These are phyloP conservation scores for Neuroterus valhalla DNA, from an alignment of 1,140 invertebrate species.

Conservation along the genomic window DNA sequence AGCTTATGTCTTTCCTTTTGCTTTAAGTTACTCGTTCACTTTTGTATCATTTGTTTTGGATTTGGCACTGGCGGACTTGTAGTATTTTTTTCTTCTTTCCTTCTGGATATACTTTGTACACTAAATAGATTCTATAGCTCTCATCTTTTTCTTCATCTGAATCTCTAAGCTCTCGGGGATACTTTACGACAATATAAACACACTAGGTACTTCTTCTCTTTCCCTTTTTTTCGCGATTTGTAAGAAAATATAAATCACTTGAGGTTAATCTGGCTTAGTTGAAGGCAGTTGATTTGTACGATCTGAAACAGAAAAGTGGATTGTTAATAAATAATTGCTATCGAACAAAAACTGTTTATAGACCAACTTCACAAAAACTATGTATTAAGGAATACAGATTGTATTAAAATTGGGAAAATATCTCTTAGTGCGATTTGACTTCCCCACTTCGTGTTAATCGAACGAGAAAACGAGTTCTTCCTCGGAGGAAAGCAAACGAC, in stretches of 20 bases:
- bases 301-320: conserved; percentile 70
- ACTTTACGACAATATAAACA: conserved; percentile 72
- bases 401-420: no score
- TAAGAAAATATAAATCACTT: conserved; percentile 77
- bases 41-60: conserved; percentile 54
- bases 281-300: conserved; percentile 77
- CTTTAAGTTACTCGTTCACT: conserved; percentile 50
- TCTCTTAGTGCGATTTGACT: no score
- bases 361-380: no score
- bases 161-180: conserved; percentile 65
- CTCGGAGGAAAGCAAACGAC: conserved; percentile 30
- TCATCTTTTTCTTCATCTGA: conserved; percentile 54
- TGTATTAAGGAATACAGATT: no score
- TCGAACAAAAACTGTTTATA: no score
- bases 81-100: conserved; percentile 48
- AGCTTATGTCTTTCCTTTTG: conserved; percentile 39
- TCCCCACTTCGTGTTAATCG: no score
- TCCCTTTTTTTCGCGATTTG: conserved; percentile 62
- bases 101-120: conserved; percentile 73
- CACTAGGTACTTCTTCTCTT: conserved; percentile 71
- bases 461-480: no score
- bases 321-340: not conserved
- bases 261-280: conserved; percentile 76
- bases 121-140: conserved; percentile 72
- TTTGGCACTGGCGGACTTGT: conserved; percentile 75